These are phyloP conservation scores for Coelopa pilipes DNA, from an alignment of 2,888 invertebrate species.

Conservation along the genomic window DNA sequence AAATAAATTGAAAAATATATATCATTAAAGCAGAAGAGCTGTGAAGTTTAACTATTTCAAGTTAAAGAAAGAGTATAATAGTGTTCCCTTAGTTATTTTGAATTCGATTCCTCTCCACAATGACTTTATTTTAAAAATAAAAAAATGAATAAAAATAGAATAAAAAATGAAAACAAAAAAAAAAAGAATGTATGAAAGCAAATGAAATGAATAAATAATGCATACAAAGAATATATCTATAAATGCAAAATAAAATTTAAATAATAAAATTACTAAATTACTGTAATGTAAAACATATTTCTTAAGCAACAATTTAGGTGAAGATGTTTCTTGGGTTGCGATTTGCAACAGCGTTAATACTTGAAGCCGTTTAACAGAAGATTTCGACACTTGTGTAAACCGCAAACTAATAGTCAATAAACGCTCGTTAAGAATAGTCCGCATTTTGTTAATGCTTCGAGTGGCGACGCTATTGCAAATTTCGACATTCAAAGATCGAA, in stretches of 20 bases:
- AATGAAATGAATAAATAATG: constrained; percentile 28
- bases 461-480: constrained; percentile 44
- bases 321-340: constrained; percentile 37
- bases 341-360: constrained; percentile 33
- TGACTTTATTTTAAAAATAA: constrained; percentile 38
- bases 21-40: constrained; percentile 39
- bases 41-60: constrained; percentile 37
- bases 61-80: neutral
- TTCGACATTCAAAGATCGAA: constrained; percentile 41
- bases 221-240: constrained; percentile 13
- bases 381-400: too few species aligned
- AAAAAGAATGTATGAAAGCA: constrained; percentile 30
- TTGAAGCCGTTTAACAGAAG: neutral
- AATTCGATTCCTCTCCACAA: constrained; percentile 18
- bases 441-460: constrained; percentile 24
- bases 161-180: constrained; percentile 35
- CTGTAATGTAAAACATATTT: constrained; percentile 36
- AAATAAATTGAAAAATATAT: constrained; percentile 11
- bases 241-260: constrained; percentile 25
- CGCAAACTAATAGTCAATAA: neutral
- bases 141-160: constrained; percentile 37
- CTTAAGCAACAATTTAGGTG: constrained; percentile 36
- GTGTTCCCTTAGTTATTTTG: too few species aligned
- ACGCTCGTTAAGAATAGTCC: constrained; percentile 32
- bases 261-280: constrained; percentile 24